These are phyloP conservation scores for Narcine bancroftii DNA, from an alignment of 2,113 vertebrate genomes.

Conservation along the genomic window DNA sequence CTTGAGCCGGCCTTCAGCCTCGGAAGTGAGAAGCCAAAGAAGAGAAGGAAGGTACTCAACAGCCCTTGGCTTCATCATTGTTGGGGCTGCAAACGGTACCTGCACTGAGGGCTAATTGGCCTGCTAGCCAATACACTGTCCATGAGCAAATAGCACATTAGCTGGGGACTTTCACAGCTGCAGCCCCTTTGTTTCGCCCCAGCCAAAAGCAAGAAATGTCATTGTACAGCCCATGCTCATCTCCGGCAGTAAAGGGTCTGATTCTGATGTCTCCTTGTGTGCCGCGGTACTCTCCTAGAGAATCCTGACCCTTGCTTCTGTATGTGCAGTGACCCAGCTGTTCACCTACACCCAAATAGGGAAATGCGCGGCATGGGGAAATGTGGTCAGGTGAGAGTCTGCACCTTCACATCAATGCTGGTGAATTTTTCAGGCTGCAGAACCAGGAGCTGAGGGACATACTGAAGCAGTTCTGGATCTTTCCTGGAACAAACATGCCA, in stretches of 20 bases:
- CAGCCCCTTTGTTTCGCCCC: too few species aligned
- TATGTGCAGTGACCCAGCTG: not conserved
- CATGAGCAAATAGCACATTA: too few species aligned
- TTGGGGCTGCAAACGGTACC: too few species aligned
- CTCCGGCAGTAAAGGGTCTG: not conserved
- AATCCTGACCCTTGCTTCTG: too few species aligned
- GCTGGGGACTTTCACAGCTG: too few species aligned
- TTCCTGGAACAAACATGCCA: slow-evolving; percentile 84
- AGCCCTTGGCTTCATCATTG: too few species aligned
- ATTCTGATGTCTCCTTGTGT: not conserved
- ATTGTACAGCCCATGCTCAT: too few species aligned
- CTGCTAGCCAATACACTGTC: too few species aligned
- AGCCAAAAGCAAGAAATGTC: too few species aligned
- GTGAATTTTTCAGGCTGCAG: slow-evolving; percentile 54
- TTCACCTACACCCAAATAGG: not conserved
- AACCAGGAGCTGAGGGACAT: slow-evolving; percentile 65
- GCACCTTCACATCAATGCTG: not conserved
- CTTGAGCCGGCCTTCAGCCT: slow-evolving; percentile 87
- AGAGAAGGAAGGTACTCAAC: slow-evolving; percentile 79
- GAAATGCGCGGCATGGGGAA: too few species aligned
- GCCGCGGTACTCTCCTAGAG: not conserved
- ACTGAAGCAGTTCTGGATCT: slow-evolving; percentile 84
- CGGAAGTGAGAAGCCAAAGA: slow-evolving; percentile 72
- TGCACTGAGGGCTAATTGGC: too few species aligned
- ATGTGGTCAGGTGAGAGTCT: too few species aligned